Evolutionary conservation across 2,797 vertebrate species (phyloP), one percentile per base, ranked within the genome.

Genomic region (Darevskia nairensis): DNA sequence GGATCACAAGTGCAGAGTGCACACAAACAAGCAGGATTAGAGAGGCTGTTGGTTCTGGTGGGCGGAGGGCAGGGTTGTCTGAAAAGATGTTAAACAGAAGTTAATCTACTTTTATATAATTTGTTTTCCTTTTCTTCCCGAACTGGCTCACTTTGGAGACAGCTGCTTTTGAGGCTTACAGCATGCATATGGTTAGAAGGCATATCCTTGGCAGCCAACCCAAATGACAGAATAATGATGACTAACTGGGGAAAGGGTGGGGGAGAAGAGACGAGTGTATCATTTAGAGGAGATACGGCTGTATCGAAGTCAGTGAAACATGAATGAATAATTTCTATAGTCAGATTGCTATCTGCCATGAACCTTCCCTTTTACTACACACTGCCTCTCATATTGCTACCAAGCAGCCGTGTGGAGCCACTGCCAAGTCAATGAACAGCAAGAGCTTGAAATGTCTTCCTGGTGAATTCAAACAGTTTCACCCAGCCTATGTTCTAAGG

Each of bases 111-210:
- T 94, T 91, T 85, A 89, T 91, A 71, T 92, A 90, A 90, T 95
- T 95, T 95, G 92, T 92, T 94, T 94, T 87, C 77, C 80, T 90
- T 77, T 95, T 96, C 92, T 95, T 89, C 80, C 94, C 11, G 1
- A 87, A 85, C 89, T 78, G 89, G 29, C 90, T 91, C 50, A 68
- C 89, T 95, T 90, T 80, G 88, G 86, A 93, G 92, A 88, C 92
- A 93, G 92, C 93, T 90, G 91, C 91, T 92, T 94, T 93, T 90
- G 84, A 88, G 91, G 81, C 95, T 93, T 91, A 87, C 74, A 91
- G 89, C 86, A 0, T 91, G 89, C 79, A 72, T 86, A 39, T 85
- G 92, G 89, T 88, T 89, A 55, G 85, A 86, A 92, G 89, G 78
- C 92, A 84, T 87, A 84, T 64, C 19, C 39, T 2, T 93, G 94